Percentiles rank a stretch among this genome's conserved stretches.
These are phyloP conservation scores for Octodon degus DNA, from an alignment of 2,113 vertebrate genomes.

Conservation along the genomic window DNA sequence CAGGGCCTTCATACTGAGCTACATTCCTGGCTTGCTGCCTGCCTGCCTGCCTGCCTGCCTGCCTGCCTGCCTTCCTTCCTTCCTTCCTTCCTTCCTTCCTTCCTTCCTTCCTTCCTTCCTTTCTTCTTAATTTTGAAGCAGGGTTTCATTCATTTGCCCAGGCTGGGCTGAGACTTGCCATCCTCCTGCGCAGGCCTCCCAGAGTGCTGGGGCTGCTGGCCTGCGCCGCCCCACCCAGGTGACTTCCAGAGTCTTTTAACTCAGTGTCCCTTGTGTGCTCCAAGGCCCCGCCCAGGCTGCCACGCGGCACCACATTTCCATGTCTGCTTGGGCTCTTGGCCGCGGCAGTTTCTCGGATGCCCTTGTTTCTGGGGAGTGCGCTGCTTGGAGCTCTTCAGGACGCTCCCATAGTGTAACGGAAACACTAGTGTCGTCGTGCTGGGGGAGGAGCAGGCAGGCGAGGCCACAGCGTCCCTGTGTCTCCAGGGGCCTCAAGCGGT, in stretches of 20 bases:
- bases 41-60: too few relatives aligned
- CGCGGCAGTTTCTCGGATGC: neutral
- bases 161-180: neutral
- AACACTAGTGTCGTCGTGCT: neutral
- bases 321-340: neutral
- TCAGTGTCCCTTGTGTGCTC: neutral
- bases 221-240: neutral
- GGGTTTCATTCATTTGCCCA: neutral
- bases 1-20: neutral
- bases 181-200: neutral
- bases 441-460: neutral
- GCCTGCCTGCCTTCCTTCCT: neutral
- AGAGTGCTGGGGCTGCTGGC: neutral
- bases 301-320: fast-evolving
- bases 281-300: neutral
- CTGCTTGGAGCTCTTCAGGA: neutral
- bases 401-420: neutral
- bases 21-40: neutral
- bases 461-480: neutral
- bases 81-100: neutral
- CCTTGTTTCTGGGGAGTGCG: neutral
- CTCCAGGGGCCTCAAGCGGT: neutral
- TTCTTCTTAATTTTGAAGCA: neutral
- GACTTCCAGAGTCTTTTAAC: neutral
- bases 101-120: too few relatives aligned